Percentiles rank a stretch among this genome's conserved stretches.
Evolutionary conservation across 2,113 vertebrate genomes (phyloP).

Genomic region (Nannobrachium achirus): DNA sequence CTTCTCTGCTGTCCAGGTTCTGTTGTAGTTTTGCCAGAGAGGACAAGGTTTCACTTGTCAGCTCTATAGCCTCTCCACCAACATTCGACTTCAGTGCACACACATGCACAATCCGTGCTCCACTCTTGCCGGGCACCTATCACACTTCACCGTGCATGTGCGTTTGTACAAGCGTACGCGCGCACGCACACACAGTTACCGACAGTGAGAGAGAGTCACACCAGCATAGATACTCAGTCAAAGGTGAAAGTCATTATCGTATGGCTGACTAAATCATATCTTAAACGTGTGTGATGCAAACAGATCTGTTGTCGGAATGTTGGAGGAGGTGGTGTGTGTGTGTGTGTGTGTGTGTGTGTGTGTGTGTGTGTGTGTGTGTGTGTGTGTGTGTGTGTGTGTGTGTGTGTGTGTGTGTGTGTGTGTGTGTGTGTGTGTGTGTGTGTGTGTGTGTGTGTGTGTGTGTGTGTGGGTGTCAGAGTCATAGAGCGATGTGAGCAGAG

Average conservation of each 20-base stretch:
- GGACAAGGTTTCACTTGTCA: background rate
- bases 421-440: background rate
- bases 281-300: conserved; percentile 40
- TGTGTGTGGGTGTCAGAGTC: background rate
- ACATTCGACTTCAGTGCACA: no score
- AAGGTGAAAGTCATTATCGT: conserved; percentile 54
- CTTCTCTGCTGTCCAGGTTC: background rate
- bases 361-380: background rate
- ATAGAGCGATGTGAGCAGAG: conserved; percentile 8
- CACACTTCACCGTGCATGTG: no score
- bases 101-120: conserved; percentile 39
- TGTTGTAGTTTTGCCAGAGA: conserved; percentile 6
- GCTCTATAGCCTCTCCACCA: background rate
- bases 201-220: background rate
- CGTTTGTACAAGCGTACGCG: conserved; percentile 10
- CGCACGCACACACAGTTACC: background rate
- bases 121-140: no score
- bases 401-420: background rate
- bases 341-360: conserved; percentile 1
- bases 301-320: conserved; percentile 15
- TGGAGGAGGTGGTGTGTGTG: background rate
- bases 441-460: background rate
- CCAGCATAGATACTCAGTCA: conserved; percentile 25
- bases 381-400: background rate
- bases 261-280: conserved; percentile 6